Base-by-base conservation (phyloP, 2,888 invertebrate species). In the Empis livida region DNA sequence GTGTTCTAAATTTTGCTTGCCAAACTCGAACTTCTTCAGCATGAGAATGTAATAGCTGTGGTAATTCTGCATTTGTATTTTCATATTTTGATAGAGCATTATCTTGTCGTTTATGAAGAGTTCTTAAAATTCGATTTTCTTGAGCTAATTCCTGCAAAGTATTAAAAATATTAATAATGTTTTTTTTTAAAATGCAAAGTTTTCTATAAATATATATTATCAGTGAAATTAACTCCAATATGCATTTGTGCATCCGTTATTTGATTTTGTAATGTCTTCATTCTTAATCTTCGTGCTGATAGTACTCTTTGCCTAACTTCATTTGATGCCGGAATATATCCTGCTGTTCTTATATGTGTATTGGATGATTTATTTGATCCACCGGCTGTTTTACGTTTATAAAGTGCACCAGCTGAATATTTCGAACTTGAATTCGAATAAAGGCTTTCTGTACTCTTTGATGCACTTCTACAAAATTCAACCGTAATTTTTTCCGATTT, bases 251-350 rank as follows among this genome's bases (percentile, higher is more conserved):
- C 85, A 64, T 86, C 85, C 6, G 82, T 77, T 47, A 88, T 61
- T 62, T 88, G 85, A 65, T 84, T 88, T 68, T 88, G 87, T 52
- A 86, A 69, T 49, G 83, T 81, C 59, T 86, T 83, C 27, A 85
- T 73, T 23, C 83, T 74, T 50, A 86, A 73, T 52, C 84, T 76
- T 66, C 85, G 82, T 1, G 87, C 87, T 0, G 87, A 87, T 53
- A 84, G 69, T 40, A 88, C 81, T 13, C 86, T 73, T 63, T 87
- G 80, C 27, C 69, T 63, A 11, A 71, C 64, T 38, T 69, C 68
- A 50, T 64, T 68, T 13, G 61, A 61, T 13, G 20, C 41, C n/a
- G 35, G 35, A 9, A 23, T 27, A 27, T 41, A 23, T 10, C 27
- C 27, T 2, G n/a, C 13, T 27, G 5, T 5, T 9, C 23, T 27